Evolutionary conservation across 2,888 invertebrate genomes (phyloP), one percentile per base, ranked within the genome.

Genomic region (Dioctria linearis): DNA sequence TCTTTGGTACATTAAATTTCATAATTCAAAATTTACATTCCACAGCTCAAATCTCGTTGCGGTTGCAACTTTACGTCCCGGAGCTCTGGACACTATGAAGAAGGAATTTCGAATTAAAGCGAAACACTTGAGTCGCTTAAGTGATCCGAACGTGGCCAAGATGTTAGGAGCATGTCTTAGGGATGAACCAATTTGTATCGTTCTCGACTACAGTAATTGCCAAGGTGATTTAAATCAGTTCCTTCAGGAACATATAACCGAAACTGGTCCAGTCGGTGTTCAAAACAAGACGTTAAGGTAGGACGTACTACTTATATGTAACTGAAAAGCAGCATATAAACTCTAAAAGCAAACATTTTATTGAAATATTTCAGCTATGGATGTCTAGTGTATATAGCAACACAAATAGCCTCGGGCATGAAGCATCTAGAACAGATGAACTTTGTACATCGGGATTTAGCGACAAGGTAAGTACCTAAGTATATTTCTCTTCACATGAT

Each of bases 351-450:
- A 59, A 69, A 57, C 46, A 42, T 69, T 79, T 69, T 69, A 63
- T 66, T 63, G 73, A 69, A 54, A 57, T 46, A 39, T 78, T 79
- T 65, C 57, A 95, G 95, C 90, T 95, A 95, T 89, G 95, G 95
- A 85, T 94, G 94, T 89, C 92, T 96, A 88, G 93, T 96, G 86
- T 95, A 94, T 90, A 95, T 96, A 92, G 95, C 95, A 83, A 93
- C 94, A 83, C 95, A 97, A 91, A 94, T 96, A 88, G 94, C 96
- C 84, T 95, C 95, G 82, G 96, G 96, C 84, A 96, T 96, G 95
- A 95, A 96, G 89, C 95, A 96, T 90, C 91, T 96, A 88, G 96
- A 96, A 90, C 93, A 94, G 84, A 91, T 94, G 88, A 93, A 94
- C 89, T 95, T 95, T 89, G 94, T 96, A 84, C 96, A 96, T 90